Conservation (phyloP, 1,140 invertebrate genomes). For the Diabrotica virgifera region DNA sequence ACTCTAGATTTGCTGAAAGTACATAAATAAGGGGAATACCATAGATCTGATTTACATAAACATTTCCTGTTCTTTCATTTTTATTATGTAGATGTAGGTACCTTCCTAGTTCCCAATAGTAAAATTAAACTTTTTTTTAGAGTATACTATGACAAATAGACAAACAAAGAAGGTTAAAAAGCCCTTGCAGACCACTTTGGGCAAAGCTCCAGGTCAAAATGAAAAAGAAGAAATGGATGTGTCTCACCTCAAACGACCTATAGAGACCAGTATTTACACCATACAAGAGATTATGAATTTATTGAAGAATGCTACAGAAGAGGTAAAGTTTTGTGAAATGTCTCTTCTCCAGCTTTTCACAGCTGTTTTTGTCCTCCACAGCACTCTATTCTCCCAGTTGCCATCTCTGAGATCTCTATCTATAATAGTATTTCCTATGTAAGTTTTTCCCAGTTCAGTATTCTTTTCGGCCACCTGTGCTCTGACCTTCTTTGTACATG, state of each 20-base stretch:
- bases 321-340: constrained; percentile 39
- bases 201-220: constrained; percentile 30
- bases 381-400: too few relatives aligned
- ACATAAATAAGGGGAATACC: too few relatives aligned
- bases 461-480: too few relatives aligned
- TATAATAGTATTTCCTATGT: too few relatives aligned
- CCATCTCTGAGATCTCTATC: too few relatives aligned
- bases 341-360: too few relatives aligned
- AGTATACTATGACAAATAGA: constrained; percentile 22
- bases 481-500: too few relatives aligned
- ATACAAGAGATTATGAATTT: constrained; percentile 44
- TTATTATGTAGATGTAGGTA: too few relatives aligned
- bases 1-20: too few relatives aligned
- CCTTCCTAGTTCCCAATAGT: background rate
- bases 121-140: background rate
- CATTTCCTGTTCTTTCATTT: background rate
- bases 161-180: constrained; percentile 33
- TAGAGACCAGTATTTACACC: constrained; percentile 47
- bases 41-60: background rate
- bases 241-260: constrained; percentile 45
- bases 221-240: constrained; percentile 35
- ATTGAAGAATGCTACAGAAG: constrained; percentile 47
- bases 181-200: constrained; percentile 34
- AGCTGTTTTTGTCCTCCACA: too few relatives aligned
- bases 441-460: too few relatives aligned